Conservation (phyloP, 2,113 vertebrate species). For the Arenaria interpres region DNA sequence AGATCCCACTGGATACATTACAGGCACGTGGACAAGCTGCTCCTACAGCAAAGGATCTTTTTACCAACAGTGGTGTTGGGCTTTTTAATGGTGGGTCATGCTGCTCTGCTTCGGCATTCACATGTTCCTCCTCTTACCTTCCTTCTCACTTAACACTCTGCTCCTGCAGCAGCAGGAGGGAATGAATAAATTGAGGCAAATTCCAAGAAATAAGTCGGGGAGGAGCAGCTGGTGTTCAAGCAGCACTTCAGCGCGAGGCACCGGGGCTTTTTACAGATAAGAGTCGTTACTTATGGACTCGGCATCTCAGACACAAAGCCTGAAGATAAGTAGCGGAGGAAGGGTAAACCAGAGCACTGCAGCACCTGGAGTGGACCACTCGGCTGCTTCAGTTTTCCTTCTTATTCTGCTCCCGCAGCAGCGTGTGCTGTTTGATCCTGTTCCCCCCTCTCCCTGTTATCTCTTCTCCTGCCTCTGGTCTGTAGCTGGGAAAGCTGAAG, state of each 20-base stretch:
- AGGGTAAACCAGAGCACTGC: background rate
- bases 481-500: background rate
- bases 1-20: background rate
- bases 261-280: background rate
- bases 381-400: fast-evolving
- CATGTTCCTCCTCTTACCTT: background rate
- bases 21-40: background rate
- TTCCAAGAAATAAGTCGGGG: background rate
- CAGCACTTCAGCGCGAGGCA: background rate
- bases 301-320: background rate
- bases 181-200: background rate
- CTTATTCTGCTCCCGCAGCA: background rate
- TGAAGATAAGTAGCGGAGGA: background rate
- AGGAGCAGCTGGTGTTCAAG: background rate
- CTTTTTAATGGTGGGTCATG: background rate
- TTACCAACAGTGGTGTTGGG: background rate
- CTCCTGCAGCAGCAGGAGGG: background rate
- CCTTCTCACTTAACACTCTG: background rate
- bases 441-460: background rate
- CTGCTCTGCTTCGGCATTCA: background rate
- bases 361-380: background rate
- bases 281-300: background rate
- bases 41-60: background rate
- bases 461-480: background rate
- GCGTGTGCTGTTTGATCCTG: background rate